Evolutionary conservation across 2,113 vertebrate species (phyloP), one percentile per base, ranked within the genome.

Genomic region (Uria lomvia): DNA sequence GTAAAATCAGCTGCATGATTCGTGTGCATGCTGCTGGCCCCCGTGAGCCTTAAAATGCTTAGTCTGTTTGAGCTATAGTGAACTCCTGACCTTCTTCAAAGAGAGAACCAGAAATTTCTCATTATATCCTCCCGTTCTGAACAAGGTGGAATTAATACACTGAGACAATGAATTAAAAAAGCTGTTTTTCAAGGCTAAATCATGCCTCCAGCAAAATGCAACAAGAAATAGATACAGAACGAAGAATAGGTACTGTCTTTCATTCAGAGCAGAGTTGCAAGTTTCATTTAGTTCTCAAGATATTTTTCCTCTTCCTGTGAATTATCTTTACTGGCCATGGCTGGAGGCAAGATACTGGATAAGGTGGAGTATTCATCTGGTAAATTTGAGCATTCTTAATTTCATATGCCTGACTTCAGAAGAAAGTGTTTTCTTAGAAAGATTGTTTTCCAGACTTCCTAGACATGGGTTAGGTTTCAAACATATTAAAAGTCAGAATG

Each of bases 281-380:
- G 52, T 82, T 95, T 92, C 50, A 67, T 96, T 95, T 92, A 80
- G 59, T 84, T 86, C 91, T 92, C 59, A 88, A 85, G 82, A 83
- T 6, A 49, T 73, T 83, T 93, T 88, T 90, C 82, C 78, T 83
- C 81, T 93, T 96, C 82, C 76, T 86, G 86, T 74, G 67, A 95
- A 93, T 95, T 95, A 90, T 80, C 75, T 93, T 92, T 88, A 92
- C 88, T 0, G 9, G 79, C 38, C 60, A 55, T 93, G 55, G 74
- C 95, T 92, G 32, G 82, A 94, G 96, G 96, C 96, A 92, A 90
- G 72, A 63, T 59, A 74, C 18, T 56, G 79, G 84, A 86, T 88
- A 88, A 93, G 73, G 68, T 86, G 26, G 17, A 88, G 58, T 77
- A 96, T 90, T 96, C 88, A 88, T 93, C 56, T 80, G 38, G 5